Evolutionary conservation across 2,113 vertebrate genomes (phyloP).

Genomic region (Pelecanoides urinatrix): DNA sequence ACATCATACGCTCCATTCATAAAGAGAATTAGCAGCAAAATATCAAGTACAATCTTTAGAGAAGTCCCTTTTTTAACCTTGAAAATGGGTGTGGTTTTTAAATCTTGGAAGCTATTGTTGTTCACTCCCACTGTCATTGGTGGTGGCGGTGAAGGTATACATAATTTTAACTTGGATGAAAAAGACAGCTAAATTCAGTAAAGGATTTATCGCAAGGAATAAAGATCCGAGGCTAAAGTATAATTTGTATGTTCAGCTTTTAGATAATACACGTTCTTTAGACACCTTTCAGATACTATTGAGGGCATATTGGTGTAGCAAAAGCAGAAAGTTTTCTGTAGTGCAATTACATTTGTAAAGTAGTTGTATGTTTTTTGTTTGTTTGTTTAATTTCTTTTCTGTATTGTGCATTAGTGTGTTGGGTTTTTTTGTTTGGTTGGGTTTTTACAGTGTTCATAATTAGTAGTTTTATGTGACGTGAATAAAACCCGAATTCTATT

Average conservation of each 20-base stretch:
- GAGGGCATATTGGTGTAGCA: not conserved
- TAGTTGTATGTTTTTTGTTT: no score
- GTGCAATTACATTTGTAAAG: not conserved
- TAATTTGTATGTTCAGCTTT: not conserved
- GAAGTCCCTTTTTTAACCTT: not conserved
- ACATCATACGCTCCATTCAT: not conserved
- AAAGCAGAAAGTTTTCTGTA: not conserved
- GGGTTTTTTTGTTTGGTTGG: no score
- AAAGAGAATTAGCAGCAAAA: not conserved
- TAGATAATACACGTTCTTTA: not conserved
- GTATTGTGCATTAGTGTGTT: not conserved
- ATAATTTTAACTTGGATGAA: not conserved
- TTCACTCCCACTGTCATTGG: not conserved
- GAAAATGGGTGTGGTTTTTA: not conserved
- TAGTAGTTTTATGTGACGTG: not conserved
- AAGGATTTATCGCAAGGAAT: not conserved
- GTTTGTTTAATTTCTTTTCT: not conserved
- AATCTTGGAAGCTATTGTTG: not conserved
- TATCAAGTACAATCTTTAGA: not conserved
- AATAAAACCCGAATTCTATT: not conserved
- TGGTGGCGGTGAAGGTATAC: rapidly evolving
- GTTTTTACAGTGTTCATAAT: not conserved
- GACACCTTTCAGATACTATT: not conserved
- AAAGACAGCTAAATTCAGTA: not conserved
- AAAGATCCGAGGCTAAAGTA: not conserved